These are phyloP conservation scores for Euproctis similis DNA, from an alignment of 2,888 invertebrate genomes.

Conservation along the genomic window DNA sequence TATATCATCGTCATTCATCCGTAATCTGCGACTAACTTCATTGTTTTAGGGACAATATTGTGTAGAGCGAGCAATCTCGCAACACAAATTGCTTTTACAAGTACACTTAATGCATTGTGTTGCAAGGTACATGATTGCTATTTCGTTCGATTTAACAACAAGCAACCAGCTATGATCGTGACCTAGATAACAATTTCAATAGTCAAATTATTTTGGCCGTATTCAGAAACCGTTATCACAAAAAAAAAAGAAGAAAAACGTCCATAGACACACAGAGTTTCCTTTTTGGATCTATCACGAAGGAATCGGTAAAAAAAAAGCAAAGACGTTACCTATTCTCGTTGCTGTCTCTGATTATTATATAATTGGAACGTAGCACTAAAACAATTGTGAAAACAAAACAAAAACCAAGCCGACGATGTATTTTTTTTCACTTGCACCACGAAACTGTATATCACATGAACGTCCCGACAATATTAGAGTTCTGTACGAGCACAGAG, in stretches of 20 bases:
- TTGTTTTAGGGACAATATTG: constrained; percentile 3
- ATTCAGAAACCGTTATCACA: too few relatives aligned
- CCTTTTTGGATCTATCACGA: too few relatives aligned
- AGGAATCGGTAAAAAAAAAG: too few relatives aligned
- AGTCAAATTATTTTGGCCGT: too few relatives aligned
- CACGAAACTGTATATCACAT: constrained; percentile 36
- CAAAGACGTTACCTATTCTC: constrained; percentile 22
- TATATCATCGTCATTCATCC: constrained; percentile 3
- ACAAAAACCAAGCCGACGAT: too few relatives aligned
- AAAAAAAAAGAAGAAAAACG: too few relatives aligned
- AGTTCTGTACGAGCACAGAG: constrained; percentile 24
- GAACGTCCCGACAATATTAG: constrained; percentile 24
- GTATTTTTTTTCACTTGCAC: constrained; percentile 51
- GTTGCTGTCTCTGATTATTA: constrained; percentile 22
- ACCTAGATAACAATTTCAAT: too few relatives aligned
- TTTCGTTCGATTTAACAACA: too few relatives aligned
- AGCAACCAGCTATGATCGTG: too few relatives aligned
- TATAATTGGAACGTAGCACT: constrained; percentile 32
- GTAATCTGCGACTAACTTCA: constrained; percentile 2
- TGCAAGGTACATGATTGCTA: too few relatives aligned
- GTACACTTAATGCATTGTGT: too few relatives aligned
- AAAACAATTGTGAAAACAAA: constrained; percentile 23
- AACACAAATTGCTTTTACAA: background rate
- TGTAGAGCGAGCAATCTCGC: background rate
- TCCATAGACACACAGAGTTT: too few relatives aligned